A percentile compares a stretch with the other conserved stretches of the same genome.
phyloP scores from a whole-genome alignment of 2,113 vertebrate species.

The Lagopus muta region DNA sequence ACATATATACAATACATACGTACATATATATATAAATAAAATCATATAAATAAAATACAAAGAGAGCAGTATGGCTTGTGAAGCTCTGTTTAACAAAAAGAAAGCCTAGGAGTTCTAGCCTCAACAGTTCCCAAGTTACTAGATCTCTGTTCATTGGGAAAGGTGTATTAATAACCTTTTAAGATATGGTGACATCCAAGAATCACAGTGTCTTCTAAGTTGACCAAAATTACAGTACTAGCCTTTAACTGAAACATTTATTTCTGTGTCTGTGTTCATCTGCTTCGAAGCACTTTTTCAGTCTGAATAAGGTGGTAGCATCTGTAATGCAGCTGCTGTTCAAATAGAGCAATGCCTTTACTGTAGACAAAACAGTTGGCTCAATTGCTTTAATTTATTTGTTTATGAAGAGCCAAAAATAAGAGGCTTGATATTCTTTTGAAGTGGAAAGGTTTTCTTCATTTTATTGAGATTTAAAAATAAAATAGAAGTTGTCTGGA shows the following conservation, averaged over 20 bases:
- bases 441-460: constrained; percentile 42
- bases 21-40: background rate
- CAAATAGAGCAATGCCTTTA: constrained; percentile 18
- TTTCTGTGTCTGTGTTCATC: background rate
- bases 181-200: background rate
- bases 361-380: constrained; percentile 68
- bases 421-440: constrained; percentile 54
- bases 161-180: background rate
- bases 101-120: background rate
- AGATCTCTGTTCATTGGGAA: background rate
- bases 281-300: background rate
- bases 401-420: constrained; percentile 58
- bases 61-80: background rate
- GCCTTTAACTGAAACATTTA: background rate
- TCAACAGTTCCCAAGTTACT: background rate
- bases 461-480: background rate
- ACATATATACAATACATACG: background rate
- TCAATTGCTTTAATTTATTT: constrained; percentile 44
- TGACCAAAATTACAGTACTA: background rate
- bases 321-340: constrained; percentile 64
- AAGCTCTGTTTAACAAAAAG: background rate
- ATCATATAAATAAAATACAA: background rate
- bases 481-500: background rate
- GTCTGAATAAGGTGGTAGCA: constrained; percentile 33
- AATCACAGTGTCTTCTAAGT: background rate